Percentiles rank a stretch among this genome's conserved stretches.
These are phyloP conservation scores for Argentina silus DNA, from an alignment of 2,797 vertebrate species.

Conservation along the genomic window DNA sequence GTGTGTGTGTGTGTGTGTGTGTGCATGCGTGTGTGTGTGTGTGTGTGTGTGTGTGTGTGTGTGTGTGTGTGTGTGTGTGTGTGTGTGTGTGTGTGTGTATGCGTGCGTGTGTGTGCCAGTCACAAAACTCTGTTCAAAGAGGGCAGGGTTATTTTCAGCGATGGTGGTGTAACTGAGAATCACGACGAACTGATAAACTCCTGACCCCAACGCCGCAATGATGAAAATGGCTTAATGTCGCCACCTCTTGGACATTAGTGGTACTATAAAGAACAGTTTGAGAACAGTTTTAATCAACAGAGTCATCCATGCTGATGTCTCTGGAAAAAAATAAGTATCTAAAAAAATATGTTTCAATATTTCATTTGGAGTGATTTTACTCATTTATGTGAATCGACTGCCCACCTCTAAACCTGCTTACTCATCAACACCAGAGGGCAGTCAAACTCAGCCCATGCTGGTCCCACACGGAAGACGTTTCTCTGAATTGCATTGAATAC, in stretches of 20 bases:
- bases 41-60: background rate
- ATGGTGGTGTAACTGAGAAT: background rate
- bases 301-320: background rate
- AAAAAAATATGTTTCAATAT: background rate
- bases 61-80: background rate
- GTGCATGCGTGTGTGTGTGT: background rate
- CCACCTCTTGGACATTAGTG: conserved; percentile 6
- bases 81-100: background rate
- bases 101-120: too few relatives aligned
- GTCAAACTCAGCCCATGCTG: conserved; percentile 20
- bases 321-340: background rate
- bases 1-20: background rate
- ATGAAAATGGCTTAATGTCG: background rate
- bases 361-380: background rate
- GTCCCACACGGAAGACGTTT: background rate
- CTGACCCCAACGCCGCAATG: background rate
- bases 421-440: conserved; percentile 58
- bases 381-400: background rate
- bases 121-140: too few relatives aligned
- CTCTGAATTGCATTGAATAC: background rate
- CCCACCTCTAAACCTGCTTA: background rate
- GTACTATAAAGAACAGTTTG: background rate
- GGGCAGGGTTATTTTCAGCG: too few relatives aligned
- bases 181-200: conserved; percentile 1
- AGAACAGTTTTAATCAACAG: background rate